Evolutionary conservation across 2,113 vertebrate genomes (phyloP), one percentile per base, ranked within the genome.

Genomic region (Nanorana parkeri): DNA sequence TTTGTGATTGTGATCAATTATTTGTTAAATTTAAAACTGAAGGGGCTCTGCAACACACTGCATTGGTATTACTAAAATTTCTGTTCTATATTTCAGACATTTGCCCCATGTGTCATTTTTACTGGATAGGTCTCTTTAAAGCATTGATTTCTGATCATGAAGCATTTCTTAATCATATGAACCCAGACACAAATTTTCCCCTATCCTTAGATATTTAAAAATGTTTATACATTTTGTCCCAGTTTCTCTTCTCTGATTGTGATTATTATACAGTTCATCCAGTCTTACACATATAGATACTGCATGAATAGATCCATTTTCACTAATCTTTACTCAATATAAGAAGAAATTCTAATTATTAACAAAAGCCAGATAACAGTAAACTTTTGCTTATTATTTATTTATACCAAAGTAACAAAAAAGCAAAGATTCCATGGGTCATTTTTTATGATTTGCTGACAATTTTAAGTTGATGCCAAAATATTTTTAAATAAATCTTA

Each of bases 151-250:
- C 28, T 76, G n/a, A 17, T 61, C 4, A n/a, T 36, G 17, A 63
- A 75, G 28, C 54, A 76, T 5, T 0, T 77, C 75, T 81, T 81
- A 74, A 67, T 73, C 60, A 81, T 67, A 81, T 81, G 80, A 81
- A 75, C 80, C 69, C 29, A 75, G 69, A 81, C n/a, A 81, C 21
- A 74, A 56, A 66, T 66, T 69, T 60, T 66, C n/a, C 47, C 65
- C 51, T 17, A 21, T 19, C n/a, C 17, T 23, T 60, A 36, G 54
- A 68, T 68, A 19, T 69, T 61, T 78, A 41, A 64, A 4, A 51
- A 52, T n/a, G 36, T 17, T 20, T 52, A 66, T 56, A 51, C 68
- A 36, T 36, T 52, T 3, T 41, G 11, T 52, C 60, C 79, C 58
- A 26, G 15, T 81, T 81, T 81, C 69, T 74, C 23, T 81, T 75